Conservation (phyloP, 2,797 vertebrate genomes). For the Malacoctenus gilli region DNA sequence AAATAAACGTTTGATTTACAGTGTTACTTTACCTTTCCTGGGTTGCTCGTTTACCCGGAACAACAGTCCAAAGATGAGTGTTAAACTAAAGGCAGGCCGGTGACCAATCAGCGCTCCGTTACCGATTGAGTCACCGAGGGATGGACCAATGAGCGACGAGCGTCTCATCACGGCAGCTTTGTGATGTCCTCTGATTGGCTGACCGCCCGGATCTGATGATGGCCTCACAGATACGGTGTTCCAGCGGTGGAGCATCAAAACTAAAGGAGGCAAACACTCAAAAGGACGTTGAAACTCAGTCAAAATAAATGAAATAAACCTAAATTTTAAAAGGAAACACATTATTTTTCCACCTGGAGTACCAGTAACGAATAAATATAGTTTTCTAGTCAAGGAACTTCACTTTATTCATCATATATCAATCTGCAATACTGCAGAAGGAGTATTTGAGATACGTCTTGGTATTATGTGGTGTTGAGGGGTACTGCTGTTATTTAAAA, state of each 20-base stretch:
- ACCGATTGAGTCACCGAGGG: fast-evolving
- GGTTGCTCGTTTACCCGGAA: constrained; percentile 4
- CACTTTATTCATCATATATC: no score
- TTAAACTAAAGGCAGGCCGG: neutral
- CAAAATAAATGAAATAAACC: no score
- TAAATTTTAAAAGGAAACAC: no score
- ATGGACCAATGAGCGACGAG: constrained; percentile 41
- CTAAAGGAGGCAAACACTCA: no score
- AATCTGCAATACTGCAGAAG: no score
- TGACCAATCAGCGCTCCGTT: constrained; percentile 28
- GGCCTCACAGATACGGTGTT: constrained; percentile 31
- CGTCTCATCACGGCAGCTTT: constrained; percentile 44
- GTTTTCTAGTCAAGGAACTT: no score
- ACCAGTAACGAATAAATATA: no score
- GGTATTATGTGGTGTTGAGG: no score
- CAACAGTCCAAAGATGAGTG: neutral
- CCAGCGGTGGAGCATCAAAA: neutral
- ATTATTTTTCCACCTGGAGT: no score
- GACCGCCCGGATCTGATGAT: constrained; percentile 66
- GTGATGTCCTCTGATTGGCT: constrained; percentile 60
- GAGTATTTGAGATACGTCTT: no score
- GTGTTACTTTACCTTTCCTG: constrained; percentile 21
- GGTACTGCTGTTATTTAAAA: no score
- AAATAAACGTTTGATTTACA: fast-evolving
- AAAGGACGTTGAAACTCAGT: no score